phyloP scores from a whole-genome alignment of 2,888 invertebrate genomes.

The Leucophenga maculata region DNA sequence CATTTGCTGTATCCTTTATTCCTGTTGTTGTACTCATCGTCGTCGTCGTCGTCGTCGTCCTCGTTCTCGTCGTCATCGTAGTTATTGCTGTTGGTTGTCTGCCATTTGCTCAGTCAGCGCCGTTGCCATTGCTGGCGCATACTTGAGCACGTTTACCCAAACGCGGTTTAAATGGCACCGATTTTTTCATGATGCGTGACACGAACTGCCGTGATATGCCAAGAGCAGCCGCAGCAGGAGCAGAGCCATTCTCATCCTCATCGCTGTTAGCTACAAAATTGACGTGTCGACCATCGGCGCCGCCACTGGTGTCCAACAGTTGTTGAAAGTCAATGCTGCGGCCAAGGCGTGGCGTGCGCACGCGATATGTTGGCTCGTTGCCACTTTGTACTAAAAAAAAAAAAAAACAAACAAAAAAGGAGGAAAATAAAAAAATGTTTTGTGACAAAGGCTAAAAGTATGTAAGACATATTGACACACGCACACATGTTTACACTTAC shows the following conservation, averaged over 20 bases:
- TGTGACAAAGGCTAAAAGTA: slow-evolving; percentile 27
- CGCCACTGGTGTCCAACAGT: slow-evolving; percentile 44
- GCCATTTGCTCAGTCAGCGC: slow-evolving; percentile 45
- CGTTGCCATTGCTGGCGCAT: slow-evolving; percentile 43
- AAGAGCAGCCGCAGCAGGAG: slow-evolving; percentile 44
- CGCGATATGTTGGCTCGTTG: slow-evolving; percentile 61
- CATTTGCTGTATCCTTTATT: slow-evolving; percentile 10
- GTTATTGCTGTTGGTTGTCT: slow-evolving; percentile 20
- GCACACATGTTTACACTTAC: slow-evolving; percentile 46
- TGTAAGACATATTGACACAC: too few species aligned
- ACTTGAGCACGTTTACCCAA: slow-evolving; percentile 70
- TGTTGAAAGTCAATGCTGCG: slow-evolving; percentile 71
- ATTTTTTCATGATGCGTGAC: slow-evolving; percentile 73
- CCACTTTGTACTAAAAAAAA: slow-evolving; percentile 59
- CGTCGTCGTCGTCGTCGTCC: slow-evolving; percentile 35
- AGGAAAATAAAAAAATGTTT: slow-evolving; percentile 24
- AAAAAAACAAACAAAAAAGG: slow-evolving; percentile 14
- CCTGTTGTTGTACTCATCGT: slow-evolving; percentile 15
- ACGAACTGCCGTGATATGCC: slow-evolving; percentile 71
- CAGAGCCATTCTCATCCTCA: slow-evolving; percentile 20
- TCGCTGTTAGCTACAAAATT: not conserved
- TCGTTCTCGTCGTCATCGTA: slow-evolving; percentile 27
- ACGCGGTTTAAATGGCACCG: slow-evolving; percentile 72
- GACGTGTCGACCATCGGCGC: slow-evolving; percentile 2
- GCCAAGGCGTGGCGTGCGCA: slow-evolving; percentile 73